Base-by-base conservation (phyloP, 2,888 invertebrate genomes). In the Polietes domitor region DNA sequence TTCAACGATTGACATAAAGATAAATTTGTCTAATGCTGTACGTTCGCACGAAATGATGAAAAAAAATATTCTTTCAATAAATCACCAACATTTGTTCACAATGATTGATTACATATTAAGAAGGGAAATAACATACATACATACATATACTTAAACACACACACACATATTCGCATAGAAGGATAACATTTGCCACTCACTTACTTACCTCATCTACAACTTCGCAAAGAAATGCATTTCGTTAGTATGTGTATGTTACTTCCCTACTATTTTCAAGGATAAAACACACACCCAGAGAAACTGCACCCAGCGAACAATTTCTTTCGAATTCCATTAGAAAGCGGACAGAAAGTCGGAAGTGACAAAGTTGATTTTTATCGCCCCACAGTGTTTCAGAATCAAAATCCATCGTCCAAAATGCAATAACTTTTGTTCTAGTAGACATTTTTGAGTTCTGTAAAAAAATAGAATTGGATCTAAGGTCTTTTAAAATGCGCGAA, bases 71-170 rank as follows among this genome's bases (percentile, higher is more conserved):
- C 28, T 28, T 53, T 68, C 41, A 58, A 73, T 80, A 83, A 83
- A 83, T 83, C 84, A 84, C 74, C 47, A 24, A n/a, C 73, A 71
- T 65, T 74, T 77, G 82, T 50, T 86, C 87, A 86, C 87, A 87
- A 88, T 90, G 90, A 90, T 90, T 90, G 90, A 90, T 90, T 90
- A 88, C 87, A 87, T 87, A 87, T 88, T 82, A 75, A 89, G 88
- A 15, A 68, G 9, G 12, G 0, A 41, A 10, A 24, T 28, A 7
- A 28, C 7, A n/a, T 32, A 28, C n/a, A 28, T 28, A 61, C 28
- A 28, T 32, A 15, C 24, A 7, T 19, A 24, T 37, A 9, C 32
- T 12, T 17, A 32, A 68, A 21, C 3, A 68, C 43, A 10, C 21
- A 21, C 41, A 19, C 24, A 61, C 28, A 3, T n/a, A 6, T 19